Conservation (phyloP, 2,113 vertebrate species). For the Talpa occidentalis region DNA sequence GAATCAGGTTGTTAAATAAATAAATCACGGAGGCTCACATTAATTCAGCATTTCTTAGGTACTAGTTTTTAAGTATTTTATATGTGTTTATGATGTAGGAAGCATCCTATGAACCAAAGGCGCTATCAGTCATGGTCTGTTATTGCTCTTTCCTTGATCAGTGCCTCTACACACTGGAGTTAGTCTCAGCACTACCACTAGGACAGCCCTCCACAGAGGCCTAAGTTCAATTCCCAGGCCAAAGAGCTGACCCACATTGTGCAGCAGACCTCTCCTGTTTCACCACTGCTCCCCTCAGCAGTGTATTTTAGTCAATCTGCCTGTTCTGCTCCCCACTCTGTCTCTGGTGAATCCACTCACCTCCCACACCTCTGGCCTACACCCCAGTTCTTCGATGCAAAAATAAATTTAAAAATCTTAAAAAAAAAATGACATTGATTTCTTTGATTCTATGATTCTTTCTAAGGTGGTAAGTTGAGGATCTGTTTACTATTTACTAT, state of each 20-base stretch:
- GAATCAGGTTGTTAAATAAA: neutral
- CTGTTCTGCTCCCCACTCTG: too few species aligned
- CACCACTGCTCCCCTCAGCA: too few species aligned
- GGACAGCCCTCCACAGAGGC: too few species aligned
- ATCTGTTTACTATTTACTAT: neutral
- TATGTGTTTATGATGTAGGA: neutral
- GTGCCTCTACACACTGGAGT: neutral
- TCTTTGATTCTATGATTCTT: neutral
- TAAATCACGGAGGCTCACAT: neutral
- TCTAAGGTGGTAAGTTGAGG: neutral
- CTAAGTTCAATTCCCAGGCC: too few species aligned
- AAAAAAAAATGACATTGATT: neutral
- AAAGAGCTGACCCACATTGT: too few species aligned
- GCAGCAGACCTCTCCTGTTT: too few species aligned
- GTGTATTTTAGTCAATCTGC: too few species aligned
- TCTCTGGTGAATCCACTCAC: too few species aligned
- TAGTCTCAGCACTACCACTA: too few species aligned
- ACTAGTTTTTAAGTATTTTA: neutral
- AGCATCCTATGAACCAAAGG: neutral
- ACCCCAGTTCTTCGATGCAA: too few species aligned
- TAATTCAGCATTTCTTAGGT: neutral
- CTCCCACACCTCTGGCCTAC: too few species aligned
- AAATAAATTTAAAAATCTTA: too few species aligned
- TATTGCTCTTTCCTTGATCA: neutral
- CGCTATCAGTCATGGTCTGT: neutral